Conservation (phyloP, 2,888 invertebrate genomes). For the Pandemis heparana region DNA sequence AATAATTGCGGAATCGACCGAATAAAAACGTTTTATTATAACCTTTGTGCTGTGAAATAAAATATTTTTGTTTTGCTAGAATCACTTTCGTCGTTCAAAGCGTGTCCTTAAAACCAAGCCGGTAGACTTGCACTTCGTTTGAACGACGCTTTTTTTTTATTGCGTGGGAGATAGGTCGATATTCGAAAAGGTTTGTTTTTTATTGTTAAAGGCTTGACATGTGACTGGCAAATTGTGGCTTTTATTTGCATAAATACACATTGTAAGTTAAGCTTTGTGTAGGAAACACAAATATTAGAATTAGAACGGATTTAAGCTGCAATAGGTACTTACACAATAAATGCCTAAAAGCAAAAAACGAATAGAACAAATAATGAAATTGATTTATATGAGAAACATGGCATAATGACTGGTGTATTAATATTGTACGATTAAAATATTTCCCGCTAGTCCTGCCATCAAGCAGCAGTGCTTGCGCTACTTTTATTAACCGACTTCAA, state of each 20-base stretch:
- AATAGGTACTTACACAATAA: not conserved
- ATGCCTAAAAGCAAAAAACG: not conserved
- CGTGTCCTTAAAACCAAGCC: constrained; percentile 31
- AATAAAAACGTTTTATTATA: constrained; percentile 68
- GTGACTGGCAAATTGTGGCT: constrained; percentile 39
- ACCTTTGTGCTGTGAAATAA: constrained; percentile 57
- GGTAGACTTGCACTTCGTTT: constrained; percentile 24
- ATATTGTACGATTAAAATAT: no score
- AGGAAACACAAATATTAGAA: constrained; percentile 40
- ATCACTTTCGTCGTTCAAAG: constrained; percentile 23
- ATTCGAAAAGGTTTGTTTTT: constrained; percentile 35
- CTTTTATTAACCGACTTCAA: no score
- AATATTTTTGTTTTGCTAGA: constrained; percentile 47
- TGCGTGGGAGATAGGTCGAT: constrained; percentile 49
- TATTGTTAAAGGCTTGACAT: constrained; percentile 42
- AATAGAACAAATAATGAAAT: not conserved
- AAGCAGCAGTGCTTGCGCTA: no score
- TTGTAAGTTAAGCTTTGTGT: constrained; percentile 43
- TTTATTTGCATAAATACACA: constrained; percentile 42
- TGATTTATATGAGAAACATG: not conserved
- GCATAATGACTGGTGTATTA: no score
- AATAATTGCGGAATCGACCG: constrained; percentile 68
- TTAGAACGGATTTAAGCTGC: constrained; percentile 3
- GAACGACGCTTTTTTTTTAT: constrained; percentile 37
- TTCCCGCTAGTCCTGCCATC: no score